These are phyloP conservation scores for Grantiella picta DNA, from an alignment of 2,113 vertebrate genomes.

Conservation along the genomic window DNA sequence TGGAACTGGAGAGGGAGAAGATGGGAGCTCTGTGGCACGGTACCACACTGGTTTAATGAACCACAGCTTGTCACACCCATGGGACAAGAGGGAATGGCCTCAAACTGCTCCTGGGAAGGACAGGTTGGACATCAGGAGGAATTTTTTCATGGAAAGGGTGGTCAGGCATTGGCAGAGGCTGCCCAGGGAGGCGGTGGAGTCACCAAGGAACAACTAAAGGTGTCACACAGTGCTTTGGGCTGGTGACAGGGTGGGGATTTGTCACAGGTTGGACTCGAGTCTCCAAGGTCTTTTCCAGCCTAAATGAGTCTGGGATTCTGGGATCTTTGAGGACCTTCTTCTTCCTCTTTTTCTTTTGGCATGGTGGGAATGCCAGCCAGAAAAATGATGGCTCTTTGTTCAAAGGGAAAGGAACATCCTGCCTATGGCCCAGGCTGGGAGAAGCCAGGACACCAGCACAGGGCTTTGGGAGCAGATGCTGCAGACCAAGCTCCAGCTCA, in stretches of 20 bases:
- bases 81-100: not conserved
- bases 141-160: not conserved
- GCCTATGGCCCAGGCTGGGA: not conserved
- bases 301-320: not conserved
- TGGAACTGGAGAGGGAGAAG: not conserved
- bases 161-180: not conserved
- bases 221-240: not conserved
- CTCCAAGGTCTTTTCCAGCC: not conserved
- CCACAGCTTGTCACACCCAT: rapidly evolving
- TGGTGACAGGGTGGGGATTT: rapidly evolving
- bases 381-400: not conserved
- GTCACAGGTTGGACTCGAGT: not conserved
- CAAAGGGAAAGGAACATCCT: not conserved
- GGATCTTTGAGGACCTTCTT: not conserved
- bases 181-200: not conserved
- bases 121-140: not conserved
- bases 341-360: not conserved
- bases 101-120: not conserved
- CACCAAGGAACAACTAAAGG: not conserved
- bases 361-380: not conserved
- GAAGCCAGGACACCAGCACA: not conserved
- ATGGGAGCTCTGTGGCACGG: not conserved
- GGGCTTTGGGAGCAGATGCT: not conserved
- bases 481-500: not conserved
- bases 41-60: not conserved